Conservation (phyloP, 2,113 vertebrate genomes). For the Tachysurus vachellii region DNA sequence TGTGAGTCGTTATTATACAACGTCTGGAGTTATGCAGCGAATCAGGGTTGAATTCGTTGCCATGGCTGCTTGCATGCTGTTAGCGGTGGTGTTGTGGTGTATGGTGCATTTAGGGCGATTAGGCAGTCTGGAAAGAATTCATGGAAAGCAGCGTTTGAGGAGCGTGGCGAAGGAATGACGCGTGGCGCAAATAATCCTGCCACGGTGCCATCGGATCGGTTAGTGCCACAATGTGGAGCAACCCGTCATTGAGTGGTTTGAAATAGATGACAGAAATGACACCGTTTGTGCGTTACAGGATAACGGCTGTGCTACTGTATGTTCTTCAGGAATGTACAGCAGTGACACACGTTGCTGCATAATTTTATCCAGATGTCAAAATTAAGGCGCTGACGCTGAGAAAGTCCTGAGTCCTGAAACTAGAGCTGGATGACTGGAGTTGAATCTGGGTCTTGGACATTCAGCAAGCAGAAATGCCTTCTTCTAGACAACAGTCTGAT, state of each 20-base stretch:
- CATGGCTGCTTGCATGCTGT: conserved; percentile 44
- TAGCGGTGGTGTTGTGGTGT: conserved; percentile 50
- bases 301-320: background rate
- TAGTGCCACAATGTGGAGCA: background rate
- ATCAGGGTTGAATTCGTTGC: conserved; percentile 33
- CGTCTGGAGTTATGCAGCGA: background rate
- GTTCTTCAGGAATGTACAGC: background rate
- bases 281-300: too few species aligned
- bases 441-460: background rate
- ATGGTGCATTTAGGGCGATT: conserved; percentile 51
- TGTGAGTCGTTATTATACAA: background rate
- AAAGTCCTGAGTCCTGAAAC: background rate
- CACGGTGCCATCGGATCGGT: background rate
- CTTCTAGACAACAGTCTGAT: background rate
- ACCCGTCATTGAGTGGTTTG: background rate
- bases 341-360: background rate
- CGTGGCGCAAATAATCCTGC: conserved; percentile 14
- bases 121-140: conserved; percentile 54
- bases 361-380: background rate
- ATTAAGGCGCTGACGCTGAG: background rate
- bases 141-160: conserved; percentile 34
- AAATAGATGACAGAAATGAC: background rate
- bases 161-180: conserved; percentile 23
- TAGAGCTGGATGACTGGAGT: background rate
- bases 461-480: background rate